Conservation (phyloP, 2,888 invertebrate species). For the Chesias legatella region DNA sequence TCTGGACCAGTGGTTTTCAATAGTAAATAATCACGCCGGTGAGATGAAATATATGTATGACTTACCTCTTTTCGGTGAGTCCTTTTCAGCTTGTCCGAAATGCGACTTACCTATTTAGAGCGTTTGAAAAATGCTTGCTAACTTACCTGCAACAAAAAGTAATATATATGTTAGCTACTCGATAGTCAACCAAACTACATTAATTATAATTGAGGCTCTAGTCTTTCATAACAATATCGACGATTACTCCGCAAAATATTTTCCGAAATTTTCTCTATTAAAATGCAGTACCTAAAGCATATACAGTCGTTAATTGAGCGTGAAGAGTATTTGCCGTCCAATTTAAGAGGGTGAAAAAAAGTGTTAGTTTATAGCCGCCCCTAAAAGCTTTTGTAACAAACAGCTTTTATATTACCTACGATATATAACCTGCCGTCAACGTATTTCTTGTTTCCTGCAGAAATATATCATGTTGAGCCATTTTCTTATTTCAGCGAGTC, state of each 20-base stretch:
- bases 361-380: conserved; percentile 42
- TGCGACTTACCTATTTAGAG: no score
- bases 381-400: conserved; percentile 52
- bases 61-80: no score
- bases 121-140: no score
- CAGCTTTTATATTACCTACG: conserved; percentile 49
- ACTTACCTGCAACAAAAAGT: conserved; percentile 32
- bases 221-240: conserved; percentile 1
- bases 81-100: no score
- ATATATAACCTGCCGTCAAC: conserved; percentile 58
- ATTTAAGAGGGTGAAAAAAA: conserved; percentile 35
- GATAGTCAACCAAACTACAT: not conserved
- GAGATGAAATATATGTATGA: conserved; percentile 1
- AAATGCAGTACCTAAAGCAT: conserved; percentile 20
- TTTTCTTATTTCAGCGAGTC: conserved; percentile 54
- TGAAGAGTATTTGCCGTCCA: conserved; percentile 25
- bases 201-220: not conserved
- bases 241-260: conserved; percentile 5
- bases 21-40: conserved; percentile 2
- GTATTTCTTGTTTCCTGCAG: conserved; percentile 56
- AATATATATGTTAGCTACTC: not conserved
- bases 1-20: conserved; percentile 3
- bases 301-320: conserved; percentile 30
- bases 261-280: conserved; percentile 16
- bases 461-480: conserved; percentile 56